A percentile compares a stretch with the other conserved stretches of the same genome.
phyloP scores from a whole-genome alignment of 2,888 invertebrate genomes.

The Ctena decussata region DNA sequence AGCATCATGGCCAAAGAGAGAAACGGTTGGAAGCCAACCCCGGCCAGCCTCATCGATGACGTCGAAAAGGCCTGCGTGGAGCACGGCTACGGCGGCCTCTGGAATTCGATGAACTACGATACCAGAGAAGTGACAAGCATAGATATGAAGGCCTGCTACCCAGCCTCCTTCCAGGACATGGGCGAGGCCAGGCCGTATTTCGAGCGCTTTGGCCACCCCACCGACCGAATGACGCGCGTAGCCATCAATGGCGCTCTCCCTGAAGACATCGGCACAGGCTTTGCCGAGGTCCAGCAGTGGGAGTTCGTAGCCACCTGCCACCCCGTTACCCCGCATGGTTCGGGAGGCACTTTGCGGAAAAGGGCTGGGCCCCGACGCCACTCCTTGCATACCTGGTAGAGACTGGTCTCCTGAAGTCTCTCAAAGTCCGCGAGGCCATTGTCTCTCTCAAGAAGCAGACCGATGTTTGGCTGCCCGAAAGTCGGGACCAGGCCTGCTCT shows the following conservation, averaged over 20 bases:
- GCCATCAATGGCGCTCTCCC: slow-evolving; percentile 2
- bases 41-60: background rate
- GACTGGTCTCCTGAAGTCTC: background rate
- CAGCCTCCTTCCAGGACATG: too few species aligned
- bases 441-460: too few species aligned
- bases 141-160: too few species aligned
- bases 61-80: background rate
- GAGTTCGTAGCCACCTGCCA: background rate
- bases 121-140: too few species aligned
- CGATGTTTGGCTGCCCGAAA: too few species aligned
- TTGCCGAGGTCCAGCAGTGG: slow-evolving; percentile 6
- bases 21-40: background rate
- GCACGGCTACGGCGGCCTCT: background rate
- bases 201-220: background rate
- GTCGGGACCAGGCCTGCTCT: too few species aligned
- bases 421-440: too few species aligned
- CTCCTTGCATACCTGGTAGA: too few species aligned
- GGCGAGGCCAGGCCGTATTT: too few species aligned
- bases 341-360: background rate
- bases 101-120: background rate
- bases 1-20: background rate
- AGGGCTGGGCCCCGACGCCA: slow-evolving; percentile 3
- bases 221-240: background rate
- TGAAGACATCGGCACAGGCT: background rate
- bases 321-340: slow-evolving; percentile 18